Conservation (phyloP, 2,797 vertebrate genomes). For the Lepidocolaptes lacrymiger region DNA sequence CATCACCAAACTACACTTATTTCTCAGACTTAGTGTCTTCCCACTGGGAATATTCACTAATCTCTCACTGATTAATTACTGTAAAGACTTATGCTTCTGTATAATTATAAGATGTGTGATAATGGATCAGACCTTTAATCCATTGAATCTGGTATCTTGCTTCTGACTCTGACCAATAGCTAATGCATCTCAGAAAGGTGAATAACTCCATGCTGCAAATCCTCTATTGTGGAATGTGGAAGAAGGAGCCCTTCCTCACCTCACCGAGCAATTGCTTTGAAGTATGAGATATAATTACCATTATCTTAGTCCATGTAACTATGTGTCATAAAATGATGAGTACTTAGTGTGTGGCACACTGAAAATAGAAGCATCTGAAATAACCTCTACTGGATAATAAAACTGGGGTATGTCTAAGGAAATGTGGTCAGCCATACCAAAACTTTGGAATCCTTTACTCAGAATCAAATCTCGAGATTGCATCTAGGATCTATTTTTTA, state of each 20-base stretch:
- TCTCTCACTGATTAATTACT: slow-evolving; percentile 73
- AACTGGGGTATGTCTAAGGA: neutral
- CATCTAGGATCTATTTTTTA: neutral
- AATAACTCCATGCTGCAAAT: slow-evolving; percentile 54
- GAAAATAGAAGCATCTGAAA: slow-evolving; percentile 64
- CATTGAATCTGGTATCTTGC: slow-evolving; percentile 67
- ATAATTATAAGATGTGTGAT: slow-evolving; percentile 73
- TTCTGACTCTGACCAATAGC: slow-evolving; percentile 64
- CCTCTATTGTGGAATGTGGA: slow-evolving; percentile 35
- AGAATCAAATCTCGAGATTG: neutral
- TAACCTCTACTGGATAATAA: slow-evolving; percentile 31
- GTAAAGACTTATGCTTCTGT: slow-evolving; percentile 70
- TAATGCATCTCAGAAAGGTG: slow-evolving; percentile 66
- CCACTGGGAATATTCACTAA: slow-evolving; percentile 71
- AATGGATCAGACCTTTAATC: slow-evolving; percentile 73
- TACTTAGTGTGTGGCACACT: slow-evolving; percentile 54
- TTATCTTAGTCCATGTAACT: slow-evolving; percentile 64
- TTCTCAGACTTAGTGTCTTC: slow-evolving; percentile 65
- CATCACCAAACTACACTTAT: slow-evolving; percentile 69
- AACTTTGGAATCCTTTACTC: neutral
- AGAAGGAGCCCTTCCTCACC: slow-evolving; percentile 61
- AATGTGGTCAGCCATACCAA: neutral
- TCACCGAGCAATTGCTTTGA: slow-evolving; percentile 58
- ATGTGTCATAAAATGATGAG: slow-evolving; percentile 64
- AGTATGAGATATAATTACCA: slow-evolving; percentile 67